Percentiles rank a stretch among this genome's conserved stretches.
phyloP scores from a whole-genome alignment of 2,113 vertebrate species.

The Channa maculata region DNA sequence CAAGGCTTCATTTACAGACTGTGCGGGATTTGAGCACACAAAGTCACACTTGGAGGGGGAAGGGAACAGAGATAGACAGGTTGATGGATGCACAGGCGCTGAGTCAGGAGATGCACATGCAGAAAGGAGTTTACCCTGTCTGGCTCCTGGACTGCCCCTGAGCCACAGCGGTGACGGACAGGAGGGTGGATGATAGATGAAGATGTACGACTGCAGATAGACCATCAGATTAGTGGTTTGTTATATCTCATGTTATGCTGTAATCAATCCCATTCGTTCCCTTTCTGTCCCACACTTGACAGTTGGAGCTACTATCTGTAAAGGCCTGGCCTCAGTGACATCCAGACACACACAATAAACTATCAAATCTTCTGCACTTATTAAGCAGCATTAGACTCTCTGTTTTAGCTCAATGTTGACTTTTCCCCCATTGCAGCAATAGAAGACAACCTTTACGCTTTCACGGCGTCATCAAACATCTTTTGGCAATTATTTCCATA shows the following conservation, averaged over 20 bases:
- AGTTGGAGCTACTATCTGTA: slow-evolving; percentile 42
- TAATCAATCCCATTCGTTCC: slow-evolving; percentile 81
- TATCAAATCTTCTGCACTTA: slow-evolving; percentile 11
- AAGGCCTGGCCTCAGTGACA: slow-evolving; percentile 26
- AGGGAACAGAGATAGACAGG: slow-evolving; percentile 52
- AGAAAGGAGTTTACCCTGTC: slow-evolving; percentile 55
- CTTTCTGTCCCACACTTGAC: slow-evolving; percentile 36
- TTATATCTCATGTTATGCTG: slow-evolving; percentile 76
- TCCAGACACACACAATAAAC: slow-evolving; percentile 24
- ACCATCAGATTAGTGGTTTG: slow-evolving; percentile 82
- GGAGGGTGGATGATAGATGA: slow-evolving; percentile 81
- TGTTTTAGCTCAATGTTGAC: slow-evolving; percentile 23
- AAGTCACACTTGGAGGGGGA: slow-evolving; percentile 43
- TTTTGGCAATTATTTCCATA: slow-evolving; percentile 74
- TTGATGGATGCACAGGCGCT: slow-evolving; percentile 69
- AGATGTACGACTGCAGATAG: slow-evolving; percentile 82
- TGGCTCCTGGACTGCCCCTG: slow-evolving; percentile 60
- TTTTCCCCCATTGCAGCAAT: slow-evolving; percentile 34
- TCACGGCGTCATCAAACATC: slow-evolving; percentile 65
- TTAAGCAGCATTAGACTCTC: slow-evolving; percentile 6
- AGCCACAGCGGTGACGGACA: slow-evolving; percentile 72
- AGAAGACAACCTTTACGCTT: slow-evolving; percentile 47
- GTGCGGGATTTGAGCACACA: slow-evolving; percentile 21
- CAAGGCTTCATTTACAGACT: slow-evolving; percentile 18
- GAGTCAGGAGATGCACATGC: slow-evolving; percentile 66